Base-by-base conservation (phyloP, 2,888 invertebrate species). In the Limnephilus auricula region DNA sequence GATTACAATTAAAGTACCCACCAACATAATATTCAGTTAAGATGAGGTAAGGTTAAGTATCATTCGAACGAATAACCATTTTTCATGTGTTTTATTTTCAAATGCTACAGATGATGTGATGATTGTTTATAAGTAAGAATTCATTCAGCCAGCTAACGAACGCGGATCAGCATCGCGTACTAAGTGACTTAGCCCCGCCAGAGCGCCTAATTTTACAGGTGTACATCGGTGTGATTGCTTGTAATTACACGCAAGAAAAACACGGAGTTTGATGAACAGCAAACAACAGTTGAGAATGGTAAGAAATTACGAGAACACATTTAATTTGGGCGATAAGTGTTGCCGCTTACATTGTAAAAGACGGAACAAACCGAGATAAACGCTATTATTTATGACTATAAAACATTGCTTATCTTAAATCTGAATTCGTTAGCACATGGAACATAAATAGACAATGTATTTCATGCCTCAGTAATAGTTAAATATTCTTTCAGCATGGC, bases 391-490 rank as follows among this genome's bases (percentile, higher is more conserved):
- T 90, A 91, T 90, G 90, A 91, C 90, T 50, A 88, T 90, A 90
- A 91, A 91, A 90, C 91, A 80, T 65, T 82, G 88, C 87, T 91
- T 91, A 91, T 91, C 91, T 91, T 45, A 88, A 90, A 92, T 92
- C 90, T 90, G 85, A 79, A 85, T 88, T 92, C 84, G 90, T 90
- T 90, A 88, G 89, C 89, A 90, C 85, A 91, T 80, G 90, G 78
- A 92, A 92, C 88, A 90, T 84, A 92, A 92, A 90, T 92, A 92
- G 82, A 92, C 90, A 89, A 90, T 88, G 89, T 92, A 90, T 90
- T 92, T 89, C 84, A 90, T 82, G 92, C 89, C 79, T 89, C 90
- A 90, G 89, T 89, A 89, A 82, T 82, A 89, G 45, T 37, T 15
- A 50, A 89, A 89, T 89, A 89, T 89, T 89, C 89, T 89, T 89